These are phyloP conservation scores for Nesidiocoris tenuis DNA, from an alignment of 2,888 invertebrate species.

Conservation along the genomic window DNA sequence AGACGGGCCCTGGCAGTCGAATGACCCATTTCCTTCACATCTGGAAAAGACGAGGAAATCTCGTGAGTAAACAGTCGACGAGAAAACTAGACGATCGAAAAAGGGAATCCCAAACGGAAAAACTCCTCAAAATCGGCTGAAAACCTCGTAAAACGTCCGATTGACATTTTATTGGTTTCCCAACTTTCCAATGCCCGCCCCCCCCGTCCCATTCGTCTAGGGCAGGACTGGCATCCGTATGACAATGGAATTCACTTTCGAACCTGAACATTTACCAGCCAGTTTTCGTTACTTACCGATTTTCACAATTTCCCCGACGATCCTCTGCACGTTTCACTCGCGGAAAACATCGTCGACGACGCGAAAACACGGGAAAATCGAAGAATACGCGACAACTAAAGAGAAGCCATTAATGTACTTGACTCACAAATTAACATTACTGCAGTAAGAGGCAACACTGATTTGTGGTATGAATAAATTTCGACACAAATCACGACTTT, in stretches of 20 bases:
- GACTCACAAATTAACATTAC: conserved; percentile 28
- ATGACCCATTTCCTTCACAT: conserved; percentile 47
- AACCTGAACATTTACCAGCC: background rate
- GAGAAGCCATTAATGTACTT: conserved; percentile 39
- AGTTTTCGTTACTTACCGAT: no score
- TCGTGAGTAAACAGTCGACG: no score
- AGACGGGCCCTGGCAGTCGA: conserved; percentile 31
- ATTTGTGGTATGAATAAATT: no score
- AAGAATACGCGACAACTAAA: conserved; percentile 11
- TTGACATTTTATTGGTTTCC: conserved; percentile 17
- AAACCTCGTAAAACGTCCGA: background rate
- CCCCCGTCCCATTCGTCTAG: no score
- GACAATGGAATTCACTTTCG: background rate
- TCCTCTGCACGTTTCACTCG: background rate
- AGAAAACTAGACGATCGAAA: background rate
- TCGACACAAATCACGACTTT: no score
- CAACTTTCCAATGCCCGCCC: conserved; percentile 33
- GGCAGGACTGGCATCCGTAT: background rate
- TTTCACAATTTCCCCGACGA: background rate
- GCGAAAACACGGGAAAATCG: conserved; percentile 14
- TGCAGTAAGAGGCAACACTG: conserved; percentile 29
- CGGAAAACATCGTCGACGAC: conserved; percentile 23
- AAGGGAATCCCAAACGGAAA: background rate
- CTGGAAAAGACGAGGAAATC: conserved; percentile 43
- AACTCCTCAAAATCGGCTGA: background rate